Base-by-base conservation (phyloP, 2,113 vertebrate species). In the Neoarius graeffei region DNA sequence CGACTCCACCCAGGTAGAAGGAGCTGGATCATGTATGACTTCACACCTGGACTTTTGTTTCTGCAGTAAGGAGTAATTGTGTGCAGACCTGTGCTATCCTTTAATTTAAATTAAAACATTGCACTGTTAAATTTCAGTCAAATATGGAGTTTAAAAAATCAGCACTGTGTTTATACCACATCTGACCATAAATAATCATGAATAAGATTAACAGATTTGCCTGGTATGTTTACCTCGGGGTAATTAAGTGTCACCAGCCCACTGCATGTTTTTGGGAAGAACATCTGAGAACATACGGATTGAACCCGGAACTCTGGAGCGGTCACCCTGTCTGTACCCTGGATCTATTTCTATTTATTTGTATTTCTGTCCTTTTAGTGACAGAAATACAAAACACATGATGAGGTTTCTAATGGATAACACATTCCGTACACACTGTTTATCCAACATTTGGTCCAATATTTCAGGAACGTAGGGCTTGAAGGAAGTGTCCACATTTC, bases 371-470 rank as follows among this genome's bases (percentile, higher is more conserved):
- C 19, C 35, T 83, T 81, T 35, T 14, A 84, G 25, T 59, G 59
- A 48, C 20, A 66, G 27, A 27, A 48, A 69, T 84, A 67, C 23
- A 27, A 62, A 87, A 66, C 86, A 87, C 74, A 89, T 56, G 88
- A 25, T 57, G 42, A 48, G 25, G 84, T 67, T 87, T 74, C 25
- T 50, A 81, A 81, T 4, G 3, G 56, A 81, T 20, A 85, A 81
- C 76, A 74, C 50, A 14, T 69, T 79, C 67, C 88, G 66, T 54
- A 60, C 71, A 66, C 52, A 42, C 14, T 84, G 54, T 81, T 64
- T 81, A 87, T 74, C 48, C 69, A 20, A 8, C 10, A 52, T 60
- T 84, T 15, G 77, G n/a, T 35, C 74, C 20, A 66, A 27, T 71
- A 74, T 60, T 15, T 66, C 23, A 83, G 62, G 52, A 88, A 85